Evolutionary conservation across 2,797 vertebrate species (phyloP).

Genomic region (Rhabdomys pumilio): DNA sequence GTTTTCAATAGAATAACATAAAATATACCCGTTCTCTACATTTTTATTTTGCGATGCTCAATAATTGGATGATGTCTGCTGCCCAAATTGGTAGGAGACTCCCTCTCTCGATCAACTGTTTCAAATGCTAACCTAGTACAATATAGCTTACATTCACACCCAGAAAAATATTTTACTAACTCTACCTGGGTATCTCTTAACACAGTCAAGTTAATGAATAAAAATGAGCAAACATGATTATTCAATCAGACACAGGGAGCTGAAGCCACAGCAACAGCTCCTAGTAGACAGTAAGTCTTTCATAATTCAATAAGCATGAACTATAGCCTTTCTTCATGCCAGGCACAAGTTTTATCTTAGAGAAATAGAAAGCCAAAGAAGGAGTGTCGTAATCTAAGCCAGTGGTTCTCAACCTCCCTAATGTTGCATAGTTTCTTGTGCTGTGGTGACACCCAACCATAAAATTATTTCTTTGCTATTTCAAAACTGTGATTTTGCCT

Average conservation of each 20-base stretch:
- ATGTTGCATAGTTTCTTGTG: background rate
- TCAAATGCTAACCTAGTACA: background rate
- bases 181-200: background rate
- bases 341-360: background rate
- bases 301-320: background rate
- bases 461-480: background rate
- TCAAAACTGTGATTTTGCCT: background rate
- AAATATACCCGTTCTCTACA: background rate
- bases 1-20: too few relatives aligned
- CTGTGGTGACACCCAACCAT: background rate
- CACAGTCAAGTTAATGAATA: background rate
- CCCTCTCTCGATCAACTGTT: background rate
- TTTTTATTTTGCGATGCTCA: background rate
- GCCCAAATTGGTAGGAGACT: background rate
- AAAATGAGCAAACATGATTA: slow-evolving; percentile 21
- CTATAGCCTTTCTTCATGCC: background rate
- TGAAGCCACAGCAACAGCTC: background rate
- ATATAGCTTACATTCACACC: background rate
- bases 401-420: background rate
- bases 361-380: background rate
- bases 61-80: background rate
- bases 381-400: background rate
- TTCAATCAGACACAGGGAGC: background rate
- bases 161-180: background rate
- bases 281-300: background rate